Base-by-base conservation (phyloP, 2,888 invertebrate genomes). In the Mylabris sibirica region DNA sequence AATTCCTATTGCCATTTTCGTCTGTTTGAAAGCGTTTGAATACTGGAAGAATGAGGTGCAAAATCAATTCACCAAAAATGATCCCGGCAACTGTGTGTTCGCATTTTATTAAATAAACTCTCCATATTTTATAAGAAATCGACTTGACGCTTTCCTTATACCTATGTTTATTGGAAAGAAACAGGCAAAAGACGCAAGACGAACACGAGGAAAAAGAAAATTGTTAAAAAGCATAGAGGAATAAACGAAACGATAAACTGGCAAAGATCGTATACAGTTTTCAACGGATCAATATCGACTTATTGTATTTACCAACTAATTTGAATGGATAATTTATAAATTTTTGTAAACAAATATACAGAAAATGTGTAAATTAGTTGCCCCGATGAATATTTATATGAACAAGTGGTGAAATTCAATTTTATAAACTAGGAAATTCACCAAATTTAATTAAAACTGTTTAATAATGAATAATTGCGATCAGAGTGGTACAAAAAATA, bases 61-160 rank as follows among this genome's bases (percentile, higher is more conserved):
- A 74, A 74, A 74, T 74, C 74, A 74, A 74, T 76, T 71, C 67
- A 65, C 67, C 64, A 44, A 65, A 68, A 71, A 71, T 70, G 70
- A 70, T 71, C 71, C 64, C 60, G 20, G 61, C 64, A 72, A 65
- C 67, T 67, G 64, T 69, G 64, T 69, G 70, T 69, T 66, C 70
- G 60, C 68, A 53, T 72, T 75, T 75, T 76, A 76, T 76, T 74
- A 74, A 76, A 76, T 75, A 76, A 75, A 76, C 72, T 73, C 70
- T 64, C 73, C 74, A 72, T 74, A 75, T 74, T 75, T 76, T 73
- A 71, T 71, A 71, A 71, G 68, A 74, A 75, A 76, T 75, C 75
- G 76, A 75, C 73, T 75, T 75, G 74, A 73, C 74, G 70, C 73
- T 30, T 30, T 30, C 72, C 72, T 69, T 70, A 68, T 74, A 71